Percentiles rank a stretch among this genome's conserved stretches.
These are phyloP conservation scores for Heliangelus exortis DNA, from an alignment of 2,797 vertebrate genomes.

Conservation along the genomic window DNA sequence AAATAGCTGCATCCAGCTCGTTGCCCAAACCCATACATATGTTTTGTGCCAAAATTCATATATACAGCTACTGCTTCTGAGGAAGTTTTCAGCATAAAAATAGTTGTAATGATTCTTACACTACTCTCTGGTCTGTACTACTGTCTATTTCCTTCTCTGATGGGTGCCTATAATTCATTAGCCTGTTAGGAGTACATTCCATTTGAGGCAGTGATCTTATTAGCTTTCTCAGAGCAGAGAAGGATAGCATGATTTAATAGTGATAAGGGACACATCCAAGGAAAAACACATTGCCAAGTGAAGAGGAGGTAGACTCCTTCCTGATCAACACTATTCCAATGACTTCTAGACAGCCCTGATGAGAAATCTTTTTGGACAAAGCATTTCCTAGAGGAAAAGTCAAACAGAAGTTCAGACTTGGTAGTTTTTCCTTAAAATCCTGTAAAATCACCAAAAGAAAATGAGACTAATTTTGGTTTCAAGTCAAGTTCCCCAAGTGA, in stretches of 20 bases:
- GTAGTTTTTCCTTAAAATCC: neutral
- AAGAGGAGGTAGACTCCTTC: neutral
- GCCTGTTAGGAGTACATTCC: constrained; percentile 3
- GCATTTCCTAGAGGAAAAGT: neutral
- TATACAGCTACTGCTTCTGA: neutral
- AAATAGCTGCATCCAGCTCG: neutral
- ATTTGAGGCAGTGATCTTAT: constrained; percentile 18
- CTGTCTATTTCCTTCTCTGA: neutral
- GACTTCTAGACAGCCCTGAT: neutral
- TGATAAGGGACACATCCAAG: constrained; percentile 18
- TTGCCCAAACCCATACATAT: neutral
- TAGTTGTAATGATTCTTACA: neutral
- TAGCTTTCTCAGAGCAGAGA: constrained; percentile 1
- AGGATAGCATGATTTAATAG: neutral
- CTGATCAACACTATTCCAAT: neutral
- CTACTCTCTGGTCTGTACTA: neutral
- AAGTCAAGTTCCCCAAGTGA: neutral
- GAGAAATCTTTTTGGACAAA: neutral
- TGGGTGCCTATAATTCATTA: constrained; percentile 8
- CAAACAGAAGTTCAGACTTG: neutral
- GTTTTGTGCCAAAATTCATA: constrained; percentile 46
- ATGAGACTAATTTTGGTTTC: neutral
- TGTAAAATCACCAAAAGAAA: neutral
- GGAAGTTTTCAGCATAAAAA: constrained; percentile 43
- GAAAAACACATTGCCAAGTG: neutral